Evolutionary conservation across 2,797 vertebrate genomes (phyloP).

Genomic region (Coreius guichenoti): DNA sequence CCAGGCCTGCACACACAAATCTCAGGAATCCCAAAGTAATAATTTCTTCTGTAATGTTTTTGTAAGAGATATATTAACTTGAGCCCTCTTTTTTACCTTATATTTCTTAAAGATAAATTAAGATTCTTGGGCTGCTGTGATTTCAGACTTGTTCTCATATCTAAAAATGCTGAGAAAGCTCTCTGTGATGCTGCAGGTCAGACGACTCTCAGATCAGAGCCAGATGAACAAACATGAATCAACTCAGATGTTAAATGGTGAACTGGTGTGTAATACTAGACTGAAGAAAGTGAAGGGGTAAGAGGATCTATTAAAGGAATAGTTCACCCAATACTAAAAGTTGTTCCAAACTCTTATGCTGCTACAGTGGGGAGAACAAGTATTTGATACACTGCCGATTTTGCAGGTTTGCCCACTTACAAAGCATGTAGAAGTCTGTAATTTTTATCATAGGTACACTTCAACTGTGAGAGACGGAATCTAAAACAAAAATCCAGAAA

Average conservation of each 20-base stretch:
- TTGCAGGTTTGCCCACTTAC: too few species aligned
- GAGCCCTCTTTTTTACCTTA: neutral
- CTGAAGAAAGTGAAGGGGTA: neutral
- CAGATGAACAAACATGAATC: neutral
- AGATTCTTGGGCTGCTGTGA: constrained; percentile 6
- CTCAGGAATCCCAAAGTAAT: constrained; percentile 29
- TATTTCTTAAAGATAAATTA: neutral
- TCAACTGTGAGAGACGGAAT: too few species aligned
- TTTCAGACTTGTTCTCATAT: constrained; percentile 17
- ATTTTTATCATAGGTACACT: too few species aligned
- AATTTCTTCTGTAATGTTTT: constrained; percentile 44
- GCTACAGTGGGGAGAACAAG: too few species aligned
- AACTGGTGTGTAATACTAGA: neutral
- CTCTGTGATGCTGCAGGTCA: neutral
- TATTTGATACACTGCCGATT: too few species aligned
- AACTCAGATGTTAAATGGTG: neutral
- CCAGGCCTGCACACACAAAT: constrained; percentile 42
- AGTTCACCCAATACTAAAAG: neutral
- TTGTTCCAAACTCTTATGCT: neutral
- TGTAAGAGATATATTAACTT: constrained; percentile 52
- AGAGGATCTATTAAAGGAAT: constrained; percentile 29
- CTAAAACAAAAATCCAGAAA: too few species aligned
- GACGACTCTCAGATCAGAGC: neutral
- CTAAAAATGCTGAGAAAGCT: constrained; percentile 53
- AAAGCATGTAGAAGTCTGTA: too few species aligned